These are phyloP conservation scores for Magallana angulata DNA, from an alignment of 1,140 invertebrate genomes.

Conservation along the genomic window DNA sequence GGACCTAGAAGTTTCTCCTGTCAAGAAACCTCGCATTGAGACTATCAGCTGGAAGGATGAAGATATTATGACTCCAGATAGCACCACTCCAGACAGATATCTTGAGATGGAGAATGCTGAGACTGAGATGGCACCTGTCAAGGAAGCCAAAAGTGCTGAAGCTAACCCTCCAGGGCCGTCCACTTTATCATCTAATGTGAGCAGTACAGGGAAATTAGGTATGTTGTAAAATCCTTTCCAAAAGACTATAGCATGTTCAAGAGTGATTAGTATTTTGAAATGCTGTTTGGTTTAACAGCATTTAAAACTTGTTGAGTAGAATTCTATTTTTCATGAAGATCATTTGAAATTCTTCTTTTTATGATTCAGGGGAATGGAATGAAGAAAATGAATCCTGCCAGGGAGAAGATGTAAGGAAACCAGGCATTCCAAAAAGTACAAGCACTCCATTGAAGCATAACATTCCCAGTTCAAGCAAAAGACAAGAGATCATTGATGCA, in stretches of 20 bases:
- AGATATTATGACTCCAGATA: constrained; percentile 15
- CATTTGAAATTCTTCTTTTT: neutral
- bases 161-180: neutral
- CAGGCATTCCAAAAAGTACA: constrained; percentile 14
- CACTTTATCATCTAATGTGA: constrained; percentile 16
- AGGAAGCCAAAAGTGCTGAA: neutral
- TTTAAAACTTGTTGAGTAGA: too few species aligned
- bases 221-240: neutral
- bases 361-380: neutral
- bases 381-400: neutral
- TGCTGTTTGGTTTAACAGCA: too few species aligned
- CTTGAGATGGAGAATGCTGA: neutral
- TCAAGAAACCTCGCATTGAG: neutral
- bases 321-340: too few species aligned
- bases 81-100: constrained; percentile 3
- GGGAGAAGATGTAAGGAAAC: neutral
- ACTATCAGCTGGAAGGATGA: neutral
- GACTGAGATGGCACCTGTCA: neutral
- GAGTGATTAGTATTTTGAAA: too few species aligned
- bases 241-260: too few species aligned
- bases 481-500: neutral
- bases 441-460: neutral
- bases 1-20: neutral
- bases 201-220: constrained; percentile 14
- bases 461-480: constrained; percentile 4